phyloP scores from a whole-genome alignment of 2,113 vertebrate genomes.

The Cisticola juncidis region DNA sequence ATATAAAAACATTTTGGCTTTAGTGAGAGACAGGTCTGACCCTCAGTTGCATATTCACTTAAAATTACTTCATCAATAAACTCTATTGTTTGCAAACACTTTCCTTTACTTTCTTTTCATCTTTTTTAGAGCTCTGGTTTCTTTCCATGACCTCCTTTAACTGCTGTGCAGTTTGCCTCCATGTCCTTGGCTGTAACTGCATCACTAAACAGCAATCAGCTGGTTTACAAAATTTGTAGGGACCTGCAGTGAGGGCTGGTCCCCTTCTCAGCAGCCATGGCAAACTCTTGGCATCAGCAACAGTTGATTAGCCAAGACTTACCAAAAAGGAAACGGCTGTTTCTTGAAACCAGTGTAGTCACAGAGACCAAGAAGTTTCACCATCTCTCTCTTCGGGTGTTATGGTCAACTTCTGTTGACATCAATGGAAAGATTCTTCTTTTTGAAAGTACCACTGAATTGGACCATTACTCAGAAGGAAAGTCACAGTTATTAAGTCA shows the following conservation, averaged over 20 bases:
- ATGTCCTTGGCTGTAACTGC: not conserved
- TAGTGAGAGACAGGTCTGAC: not conserved
- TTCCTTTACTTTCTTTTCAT: not conserved
- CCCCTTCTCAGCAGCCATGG: not conserved
- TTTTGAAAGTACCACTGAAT: not conserved
- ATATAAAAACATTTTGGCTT: not conserved
- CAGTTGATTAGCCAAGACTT: not conserved
- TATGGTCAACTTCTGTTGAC: not conserved
- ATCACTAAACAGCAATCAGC: not conserved
- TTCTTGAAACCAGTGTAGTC: not conserved
- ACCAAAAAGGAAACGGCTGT: not conserved
- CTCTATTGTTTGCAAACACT: not conserved
- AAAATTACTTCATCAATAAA: not conserved
- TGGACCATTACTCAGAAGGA: constrained; percentile 24
- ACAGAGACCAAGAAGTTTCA: not conserved
- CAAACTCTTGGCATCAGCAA: not conserved
- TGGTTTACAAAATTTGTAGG: not conserved
- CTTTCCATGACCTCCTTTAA: not conserved
- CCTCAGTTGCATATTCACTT: not conserved
- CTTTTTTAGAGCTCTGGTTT: not conserved
- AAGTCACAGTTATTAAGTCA: not conserved
- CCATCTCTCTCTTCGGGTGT: not conserved
- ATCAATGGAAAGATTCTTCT: constrained; percentile 3
- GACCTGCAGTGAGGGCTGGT: not conserved
- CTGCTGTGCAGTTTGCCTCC: not conserved